Conservation (phyloP, 2,888 invertebrate genomes). For the Pseudococcus viburni region DNA sequence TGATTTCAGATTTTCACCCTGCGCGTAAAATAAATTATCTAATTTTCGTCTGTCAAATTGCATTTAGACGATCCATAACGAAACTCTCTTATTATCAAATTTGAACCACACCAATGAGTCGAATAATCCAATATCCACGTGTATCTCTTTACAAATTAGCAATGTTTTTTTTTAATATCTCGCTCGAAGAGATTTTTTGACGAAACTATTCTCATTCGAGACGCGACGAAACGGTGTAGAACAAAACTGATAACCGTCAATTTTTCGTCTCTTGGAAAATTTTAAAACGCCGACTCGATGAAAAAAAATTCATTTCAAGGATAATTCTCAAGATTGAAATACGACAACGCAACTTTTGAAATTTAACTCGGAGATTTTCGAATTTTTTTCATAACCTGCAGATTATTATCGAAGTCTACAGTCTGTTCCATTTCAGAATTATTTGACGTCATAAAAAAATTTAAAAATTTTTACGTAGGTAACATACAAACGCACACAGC, state of each 20-base stretch:
- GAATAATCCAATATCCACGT: conserved; percentile 32
- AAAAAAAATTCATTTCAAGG: neutral
- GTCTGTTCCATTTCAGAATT: no score
- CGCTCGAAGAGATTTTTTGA: neutral
- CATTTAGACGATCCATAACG: neutral
- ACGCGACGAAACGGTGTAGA: neutral
- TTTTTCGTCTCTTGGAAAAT: neutral
- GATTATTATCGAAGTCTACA: no score
- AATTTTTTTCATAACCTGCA: no score
- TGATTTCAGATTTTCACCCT: neutral
- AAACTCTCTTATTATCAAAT: conserved; percentile 20
- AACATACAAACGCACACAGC: no score
- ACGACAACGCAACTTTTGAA: neutral
- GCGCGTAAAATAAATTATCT: conserved; percentile 28
- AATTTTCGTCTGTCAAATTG: conserved; percentile 23
- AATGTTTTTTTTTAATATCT: neutral
- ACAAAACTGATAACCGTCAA: neutral
- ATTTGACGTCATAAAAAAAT: no score
- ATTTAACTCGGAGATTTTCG: neutral
- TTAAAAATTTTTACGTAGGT: no score
- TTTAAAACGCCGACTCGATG: neutral
- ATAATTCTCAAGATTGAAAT: neutral
- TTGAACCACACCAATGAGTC: conserved; percentile 22
- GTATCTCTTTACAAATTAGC: conserved; percentile 30
- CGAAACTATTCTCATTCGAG: neutral